Percentiles rank a stretch among this genome's conserved stretches.
These are phyloP conservation scores for Lordiphosa stackelbergi DNA, from an alignment of 1,140 invertebrate species.

Conservation along the genomic window DNA sequence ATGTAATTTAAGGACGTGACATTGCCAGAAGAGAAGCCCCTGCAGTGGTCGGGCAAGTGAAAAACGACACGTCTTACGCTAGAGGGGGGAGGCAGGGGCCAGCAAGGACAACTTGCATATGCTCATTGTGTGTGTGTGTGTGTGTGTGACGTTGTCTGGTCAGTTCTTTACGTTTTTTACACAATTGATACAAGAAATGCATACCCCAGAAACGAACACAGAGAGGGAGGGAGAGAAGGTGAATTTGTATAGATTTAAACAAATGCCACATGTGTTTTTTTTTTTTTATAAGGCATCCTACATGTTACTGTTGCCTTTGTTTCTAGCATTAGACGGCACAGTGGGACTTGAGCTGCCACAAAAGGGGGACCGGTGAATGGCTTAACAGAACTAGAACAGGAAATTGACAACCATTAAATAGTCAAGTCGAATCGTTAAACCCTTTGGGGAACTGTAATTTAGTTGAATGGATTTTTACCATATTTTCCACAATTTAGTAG, in stretches of 20 bases:
- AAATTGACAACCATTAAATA: too few species aligned
- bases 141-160: neutral
- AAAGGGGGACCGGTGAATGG: too few species aligned
- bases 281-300: constrained; percentile 37
- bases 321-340: constrained; percentile 26
- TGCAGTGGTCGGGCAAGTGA: constrained; percentile 64
- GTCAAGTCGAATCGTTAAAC: too few species aligned
- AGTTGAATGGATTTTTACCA: too few species aligned
- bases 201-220: constrained; percentile 19
- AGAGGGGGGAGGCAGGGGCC: neutral
- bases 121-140: neutral
- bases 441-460: too few species aligned
- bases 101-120: constrained; percentile 53
- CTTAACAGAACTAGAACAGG: too few species aligned
- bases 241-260: constrained; percentile 7
- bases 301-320: constrained; percentile 28
- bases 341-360: constrained; percentile 2
- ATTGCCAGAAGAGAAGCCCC: constrained; percentile 68
- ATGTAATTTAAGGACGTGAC: constrained; percentile 73
- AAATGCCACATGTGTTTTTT: neutral
- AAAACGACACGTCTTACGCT: constrained; percentile 62
- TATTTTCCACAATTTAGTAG: too few species aligned
- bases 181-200: constrained; percentile 63
- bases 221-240: constrained; percentile 3
- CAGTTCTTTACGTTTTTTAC: constrained; percentile 53